Evolutionary conservation across 23 tunicate genomes (phyloP).

Genomic region (Trididemnum clinides): DNA sequence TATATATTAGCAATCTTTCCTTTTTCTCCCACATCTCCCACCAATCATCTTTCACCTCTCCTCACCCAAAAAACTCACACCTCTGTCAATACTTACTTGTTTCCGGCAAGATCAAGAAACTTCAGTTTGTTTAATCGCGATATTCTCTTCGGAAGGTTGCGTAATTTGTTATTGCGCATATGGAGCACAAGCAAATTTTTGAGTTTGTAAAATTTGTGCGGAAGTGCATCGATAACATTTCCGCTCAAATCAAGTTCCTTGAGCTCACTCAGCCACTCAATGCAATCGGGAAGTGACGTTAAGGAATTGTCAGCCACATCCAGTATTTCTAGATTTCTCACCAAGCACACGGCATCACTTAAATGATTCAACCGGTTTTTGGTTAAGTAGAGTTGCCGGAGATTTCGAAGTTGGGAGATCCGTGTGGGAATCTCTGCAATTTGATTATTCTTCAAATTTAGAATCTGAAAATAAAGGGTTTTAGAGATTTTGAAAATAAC

Average conservation of each 20-base stretch:
- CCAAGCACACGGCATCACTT: constrained; percentile 55
- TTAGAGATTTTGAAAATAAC: too few species aligned
- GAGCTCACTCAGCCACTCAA: constrained; percentile 49
- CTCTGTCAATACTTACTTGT: constrained; percentile 75
- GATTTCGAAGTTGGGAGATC: constrained; percentile 34
- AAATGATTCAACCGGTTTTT: constrained; percentile 39
- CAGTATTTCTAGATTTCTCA: constrained; percentile 43
- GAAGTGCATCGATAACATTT: constrained; percentile 52
- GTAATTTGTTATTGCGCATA: constrained; percentile 65
- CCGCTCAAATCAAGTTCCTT: constrained; percentile 56
- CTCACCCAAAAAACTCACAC: too few species aligned
- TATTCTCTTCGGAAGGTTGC: constrained; percentile 71
- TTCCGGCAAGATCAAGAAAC: constrained; percentile 71
- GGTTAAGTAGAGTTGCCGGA: constrained; percentile 46
- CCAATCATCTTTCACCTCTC: too few species aligned
- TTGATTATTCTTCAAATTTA: constrained; percentile 57
- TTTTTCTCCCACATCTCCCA: too few species aligned
- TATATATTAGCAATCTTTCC: too few species aligned
- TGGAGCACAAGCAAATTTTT: constrained; percentile 49
- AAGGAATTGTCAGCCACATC: constrained; percentile 46
- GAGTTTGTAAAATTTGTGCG: constrained; percentile 56
- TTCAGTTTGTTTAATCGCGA: constrained; percentile 53
- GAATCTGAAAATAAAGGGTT: constrained; percentile 59
- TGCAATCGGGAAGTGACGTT: constrained; percentile 52
- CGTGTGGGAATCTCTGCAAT: constrained; percentile 51